Evolutionary conservation across 2,797 vertebrate species (phyloP).

Genomic region (Phrynocephalus guinanensis): DNA sequence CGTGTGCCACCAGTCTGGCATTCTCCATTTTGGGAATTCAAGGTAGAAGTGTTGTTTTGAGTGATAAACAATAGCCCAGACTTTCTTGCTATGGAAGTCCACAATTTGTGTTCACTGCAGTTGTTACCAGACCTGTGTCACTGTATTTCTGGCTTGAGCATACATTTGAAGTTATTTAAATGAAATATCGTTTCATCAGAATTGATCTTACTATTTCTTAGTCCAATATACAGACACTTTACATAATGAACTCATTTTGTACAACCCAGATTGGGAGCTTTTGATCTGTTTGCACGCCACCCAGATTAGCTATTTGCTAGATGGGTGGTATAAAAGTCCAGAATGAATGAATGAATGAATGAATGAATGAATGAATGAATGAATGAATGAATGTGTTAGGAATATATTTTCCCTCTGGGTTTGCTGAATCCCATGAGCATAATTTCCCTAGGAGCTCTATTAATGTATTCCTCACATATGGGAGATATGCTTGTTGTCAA

Average conservation of each 20-base stretch:
- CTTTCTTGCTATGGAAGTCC: constrained; percentile 7
- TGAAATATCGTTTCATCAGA: constrained; percentile 55
- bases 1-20: neutral
- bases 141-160: constrained; percentile 42
- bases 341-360: neutral
- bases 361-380: too few species aligned
- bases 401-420: neutral
- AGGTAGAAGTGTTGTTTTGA: neutral
- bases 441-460: constrained; percentile 42
- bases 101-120: constrained; percentile 28
- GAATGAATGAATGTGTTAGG: constrained; percentile 18
- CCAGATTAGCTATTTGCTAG: too few species aligned
- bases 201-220: constrained; percentile 58
- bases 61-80: neutral
- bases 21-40: neutral
- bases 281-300: too few species aligned
- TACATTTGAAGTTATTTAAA: constrained; percentile 54
- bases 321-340: too few species aligned
- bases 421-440: constrained; percentile 17
- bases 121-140: constrained; percentile 37
- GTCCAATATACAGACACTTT: constrained; percentile 42
- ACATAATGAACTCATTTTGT: constrained; percentile 32
- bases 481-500: constrained; percentile 21
- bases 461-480: neutral
- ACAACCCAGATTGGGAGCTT: constrained; percentile 22